Evolutionary conservation across 1,140 invertebrate genomes (phyloP), one percentile per base, ranked within the genome.

Genomic region (Littorina saxatilis): DNA sequence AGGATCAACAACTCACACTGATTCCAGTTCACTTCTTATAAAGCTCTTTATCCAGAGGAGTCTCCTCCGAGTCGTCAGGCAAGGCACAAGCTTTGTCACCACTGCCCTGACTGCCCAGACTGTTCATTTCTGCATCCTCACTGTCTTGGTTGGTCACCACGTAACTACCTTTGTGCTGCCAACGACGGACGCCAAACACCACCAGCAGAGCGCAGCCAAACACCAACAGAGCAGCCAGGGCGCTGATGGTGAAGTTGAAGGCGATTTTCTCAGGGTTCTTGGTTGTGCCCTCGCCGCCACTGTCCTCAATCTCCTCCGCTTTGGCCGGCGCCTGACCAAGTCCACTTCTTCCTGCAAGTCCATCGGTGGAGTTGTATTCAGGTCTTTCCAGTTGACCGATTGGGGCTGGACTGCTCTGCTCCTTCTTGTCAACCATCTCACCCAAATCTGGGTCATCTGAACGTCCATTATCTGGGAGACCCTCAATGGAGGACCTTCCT

Each of bases 171-270:
- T 61, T 52, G 17, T 63, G 76, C 23, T 63, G 76, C 39, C 39
- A 78, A 15, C 58, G 76, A 63, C 76, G 76, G 15, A 78, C 29
- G 35, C 55, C 55, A 39, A 58, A 37, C 11, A 78, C 29, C 1
- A 17, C 52, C 76, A 78, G 9, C 50, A 78, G 20, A 4, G 17
- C 32, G 17, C 35, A 32, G 27, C 76, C 32, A 66, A 43, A 78
- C 39, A 78, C n/a, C 15, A 58, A 43, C n/a, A 78, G 17, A 20
- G 76, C 58, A n/a, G 55, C 35, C 23, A 78, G n/a, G 35, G 76
- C 76, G 27, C 76, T 58, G 55, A 78, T 63, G 35, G 55, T 78
- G 39, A 78, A 78, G 58, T 78, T 78, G n/a, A 78, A 78, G 35
- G 76, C 76, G 20, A 78, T 63, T 78, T 52, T 58, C 1, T 76